Percentiles rank a stretch among this genome's conserved stretches.
phyloP scores from a whole-genome alignment of 1,140 invertebrate genomes.

The Drosophila sproati region DNA sequence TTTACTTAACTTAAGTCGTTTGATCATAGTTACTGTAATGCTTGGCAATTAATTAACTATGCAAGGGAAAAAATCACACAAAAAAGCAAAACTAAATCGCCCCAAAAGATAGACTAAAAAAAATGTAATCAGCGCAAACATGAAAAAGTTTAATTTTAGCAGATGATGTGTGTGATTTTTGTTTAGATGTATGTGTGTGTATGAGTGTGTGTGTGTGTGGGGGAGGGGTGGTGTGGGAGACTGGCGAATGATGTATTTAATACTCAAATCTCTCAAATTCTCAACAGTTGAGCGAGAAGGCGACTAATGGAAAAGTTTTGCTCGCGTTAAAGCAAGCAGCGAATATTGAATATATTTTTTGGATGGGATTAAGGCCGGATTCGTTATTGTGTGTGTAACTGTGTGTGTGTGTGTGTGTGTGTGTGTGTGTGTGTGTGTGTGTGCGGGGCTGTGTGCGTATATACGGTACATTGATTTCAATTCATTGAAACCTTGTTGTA shows the following conservation, averaged over 20 bases:
- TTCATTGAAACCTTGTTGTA: constrained; percentile 25
- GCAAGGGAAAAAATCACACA: not conserved
- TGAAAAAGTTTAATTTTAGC: not conserved
- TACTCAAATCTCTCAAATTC: constrained; percentile 13
- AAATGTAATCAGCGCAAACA: constrained; percentile 14
- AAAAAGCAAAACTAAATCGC: not conserved
- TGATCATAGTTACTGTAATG: no score
- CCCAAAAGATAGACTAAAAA: constrained; percentile 58
- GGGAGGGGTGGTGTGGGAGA: constrained; percentile 1
- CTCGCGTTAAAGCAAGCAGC: constrained; percentile 10
- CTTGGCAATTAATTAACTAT: no score
- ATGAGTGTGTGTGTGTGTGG: not conserved
- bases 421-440: no score
- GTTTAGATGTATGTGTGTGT: not conserved
- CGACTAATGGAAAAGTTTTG: constrained; percentile 68
- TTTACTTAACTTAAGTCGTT: no score
- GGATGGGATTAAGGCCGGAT: constrained; percentile 35
- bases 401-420: not conserved
- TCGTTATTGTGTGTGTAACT: not conserved
- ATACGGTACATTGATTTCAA: constrained; percentile 46
- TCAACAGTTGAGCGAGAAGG: constrained; percentile 20
- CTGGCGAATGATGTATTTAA: constrained; percentile 9
- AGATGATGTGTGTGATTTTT: not conserved
- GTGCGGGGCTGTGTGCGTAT: not conserved
- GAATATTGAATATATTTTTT: constrained; percentile 13